Conservation (phyloP, 2,113 vertebrate species). For the Xerus inauris region DNA sequence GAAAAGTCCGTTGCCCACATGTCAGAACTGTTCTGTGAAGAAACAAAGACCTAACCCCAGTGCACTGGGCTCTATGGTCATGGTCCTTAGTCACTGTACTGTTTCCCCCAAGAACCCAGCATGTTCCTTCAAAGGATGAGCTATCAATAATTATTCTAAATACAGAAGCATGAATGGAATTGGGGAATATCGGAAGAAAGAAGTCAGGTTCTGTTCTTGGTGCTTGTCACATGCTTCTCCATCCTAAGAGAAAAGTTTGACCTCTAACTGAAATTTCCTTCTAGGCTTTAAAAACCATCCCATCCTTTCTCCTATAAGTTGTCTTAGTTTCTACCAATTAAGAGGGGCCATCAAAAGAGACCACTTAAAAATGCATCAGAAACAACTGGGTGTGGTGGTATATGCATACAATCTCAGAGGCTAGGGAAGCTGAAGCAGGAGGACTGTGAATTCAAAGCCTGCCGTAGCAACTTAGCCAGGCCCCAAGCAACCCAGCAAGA, state of each 20-base stretch:
- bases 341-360: background rate
- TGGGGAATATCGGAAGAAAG: background rate
- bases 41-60: background rate
- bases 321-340: background rate
- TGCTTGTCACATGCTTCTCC: background rate
- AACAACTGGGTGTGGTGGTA: no score
- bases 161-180: background rate
- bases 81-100: background rate
- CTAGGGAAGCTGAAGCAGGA: no score
- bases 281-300: background rate
- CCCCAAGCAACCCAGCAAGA: no score
- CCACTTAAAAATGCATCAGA: constrained; percentile 4
- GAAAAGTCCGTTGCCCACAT: background rate
- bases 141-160: background rate
- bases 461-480: no score
- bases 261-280: background rate
- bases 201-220: background rate
- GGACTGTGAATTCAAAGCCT: no score
- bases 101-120: background rate
- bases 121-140: background rate
- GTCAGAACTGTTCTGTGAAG: background rate
- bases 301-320: background rate
- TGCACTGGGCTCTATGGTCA: background rate
- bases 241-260: constrained; percentile 21
- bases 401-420: no score